A percentile compares a stretch with the other conserved stretches of the same genome.
Conservation (phyloP, 2,113 vertebrate species). For the Lipotes vexillifer region DNA sequence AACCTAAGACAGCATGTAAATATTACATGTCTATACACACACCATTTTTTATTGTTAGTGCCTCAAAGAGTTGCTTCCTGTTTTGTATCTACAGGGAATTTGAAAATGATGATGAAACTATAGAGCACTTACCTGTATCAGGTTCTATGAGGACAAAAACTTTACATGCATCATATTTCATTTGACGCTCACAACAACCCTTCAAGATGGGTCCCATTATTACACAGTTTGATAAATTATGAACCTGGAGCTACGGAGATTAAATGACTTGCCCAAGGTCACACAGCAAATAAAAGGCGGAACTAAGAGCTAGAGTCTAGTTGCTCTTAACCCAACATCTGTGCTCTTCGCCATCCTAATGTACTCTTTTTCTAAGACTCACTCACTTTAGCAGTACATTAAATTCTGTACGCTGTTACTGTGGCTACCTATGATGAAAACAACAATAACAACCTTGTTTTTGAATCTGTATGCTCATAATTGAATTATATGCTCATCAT, state of each 20-base stretch:
- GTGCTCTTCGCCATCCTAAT: not conserved
- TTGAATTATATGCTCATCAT: not conserved
- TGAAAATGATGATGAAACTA: not conserved
- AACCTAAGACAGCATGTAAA: not conserved
- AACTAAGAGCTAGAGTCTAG: not conserved
- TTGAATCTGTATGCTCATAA: not conserved
- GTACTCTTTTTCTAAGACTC: not conserved
- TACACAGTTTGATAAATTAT: not conserved
- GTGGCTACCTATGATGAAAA: not conserved
- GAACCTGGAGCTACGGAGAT: not conserved
- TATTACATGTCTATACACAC: not conserved
- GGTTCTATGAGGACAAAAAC: not conserved
- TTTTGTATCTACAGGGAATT: not conserved
- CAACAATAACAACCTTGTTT: not conserved
- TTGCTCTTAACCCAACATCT: not conserved
- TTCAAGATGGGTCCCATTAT: not conserved
- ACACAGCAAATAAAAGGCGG: not conserved
- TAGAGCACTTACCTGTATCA: not conserved
- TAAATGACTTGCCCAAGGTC: not conserved
- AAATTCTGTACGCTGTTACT: not conserved
- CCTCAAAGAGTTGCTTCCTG: not conserved
- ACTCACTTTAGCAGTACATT: not conserved
- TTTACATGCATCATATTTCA: not conserved
- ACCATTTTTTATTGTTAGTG: not conserved
- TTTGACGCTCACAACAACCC: not conserved